phyloP scores from a whole-genome alignment of 2,797 vertebrate species.

The Pyrocephalus nanus region DNA sequence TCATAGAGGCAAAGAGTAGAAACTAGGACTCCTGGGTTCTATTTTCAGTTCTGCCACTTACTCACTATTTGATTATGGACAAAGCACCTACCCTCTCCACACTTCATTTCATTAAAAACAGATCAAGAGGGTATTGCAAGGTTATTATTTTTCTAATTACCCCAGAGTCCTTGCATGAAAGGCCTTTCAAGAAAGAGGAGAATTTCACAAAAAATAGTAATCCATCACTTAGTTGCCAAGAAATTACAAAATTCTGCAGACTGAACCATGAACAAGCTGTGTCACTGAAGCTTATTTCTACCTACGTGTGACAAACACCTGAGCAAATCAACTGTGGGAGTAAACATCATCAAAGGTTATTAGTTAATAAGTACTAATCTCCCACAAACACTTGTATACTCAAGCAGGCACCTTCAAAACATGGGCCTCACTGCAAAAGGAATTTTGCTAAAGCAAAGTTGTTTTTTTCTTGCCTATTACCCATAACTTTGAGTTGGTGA shows the following conservation, averaged over 20 bases:
- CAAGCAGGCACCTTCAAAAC: conserved; percentile 26
- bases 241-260: conserved; percentile 47
- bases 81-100: conserved; percentile 7
- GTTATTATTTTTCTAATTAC: conserved; percentile 68
- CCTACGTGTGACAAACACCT: conserved; percentile 54
- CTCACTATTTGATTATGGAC: conserved; percentile 34
- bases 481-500: not conserved
- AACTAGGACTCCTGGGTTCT: conserved; percentile 19
- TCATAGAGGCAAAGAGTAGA: not conserved
- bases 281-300: conserved; percentile 25
- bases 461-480: not conserved
- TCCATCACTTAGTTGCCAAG: conserved; percentile 55
- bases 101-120: conserved; percentile 57
- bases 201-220: conserved; percentile 53
- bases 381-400: not conserved
- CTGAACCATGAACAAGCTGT: conserved; percentile 20
- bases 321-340: conserved; percentile 38
- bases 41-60: conserved; percentile 34
- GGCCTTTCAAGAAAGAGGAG: conserved; percentile 29
- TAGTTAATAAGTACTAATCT: conserved; percentile 63
- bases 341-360: conserved; percentile 66
- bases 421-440: not conserved
- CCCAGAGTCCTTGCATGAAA: conserved; percentile 47
- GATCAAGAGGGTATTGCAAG: conserved; percentile 52
- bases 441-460: not conserved